phyloP scores from a whole-genome alignment of 2,888 invertebrate genomes.

The Eupithecia vulgata region DNA sequence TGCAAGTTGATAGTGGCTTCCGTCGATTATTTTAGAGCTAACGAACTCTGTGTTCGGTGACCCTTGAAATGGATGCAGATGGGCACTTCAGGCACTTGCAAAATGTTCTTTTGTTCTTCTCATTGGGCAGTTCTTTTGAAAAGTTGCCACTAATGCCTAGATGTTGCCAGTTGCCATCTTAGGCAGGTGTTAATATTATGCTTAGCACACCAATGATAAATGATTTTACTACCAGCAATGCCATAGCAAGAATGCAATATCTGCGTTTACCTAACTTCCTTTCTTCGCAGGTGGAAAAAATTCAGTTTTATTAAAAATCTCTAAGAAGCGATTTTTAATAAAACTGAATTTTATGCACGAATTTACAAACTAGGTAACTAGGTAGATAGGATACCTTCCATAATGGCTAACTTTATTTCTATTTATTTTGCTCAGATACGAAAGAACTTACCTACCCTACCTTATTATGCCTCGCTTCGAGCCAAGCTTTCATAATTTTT shows the following conservation, averaged over 20 bases:
- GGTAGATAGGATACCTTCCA: no score
- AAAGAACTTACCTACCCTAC: background rate
- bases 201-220: background rate
- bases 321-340: no score
- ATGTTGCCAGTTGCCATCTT: background rate
- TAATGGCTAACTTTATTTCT: no score
- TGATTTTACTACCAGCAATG: background rate
- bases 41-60: conserved; percentile 66
- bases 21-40: conserved; percentile 69
- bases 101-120: conserved; percentile 10
- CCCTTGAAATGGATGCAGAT: conserved; percentile 57
- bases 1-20: conserved; percentile 44
- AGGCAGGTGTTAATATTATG: background rate
- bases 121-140: background rate
- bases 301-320: no score
- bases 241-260: background rate
- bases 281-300: no score
- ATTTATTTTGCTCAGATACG: background rate
- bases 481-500: background rate
- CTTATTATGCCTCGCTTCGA: background rate
- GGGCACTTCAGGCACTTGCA: conserved; percentile 17
- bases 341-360: no score
- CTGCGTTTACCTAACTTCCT: background rate
- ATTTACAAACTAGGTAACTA: no score
- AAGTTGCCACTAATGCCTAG: background rate